Conservation (phyloP, 2,888 invertebrate species). For the Calameuta idolon region DNA sequence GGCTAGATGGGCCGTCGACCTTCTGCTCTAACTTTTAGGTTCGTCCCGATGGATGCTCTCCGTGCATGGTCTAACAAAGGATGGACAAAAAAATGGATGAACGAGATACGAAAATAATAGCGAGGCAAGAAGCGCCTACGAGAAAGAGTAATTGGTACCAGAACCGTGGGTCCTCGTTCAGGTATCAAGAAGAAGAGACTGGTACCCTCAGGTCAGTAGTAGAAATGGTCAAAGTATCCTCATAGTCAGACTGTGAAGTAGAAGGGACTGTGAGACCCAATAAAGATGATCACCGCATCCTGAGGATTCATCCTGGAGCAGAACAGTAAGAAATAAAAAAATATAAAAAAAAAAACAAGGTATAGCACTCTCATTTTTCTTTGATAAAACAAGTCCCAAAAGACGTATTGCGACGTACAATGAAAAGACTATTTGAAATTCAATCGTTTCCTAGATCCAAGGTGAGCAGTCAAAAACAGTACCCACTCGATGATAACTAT, state of each 20-base stretch:
- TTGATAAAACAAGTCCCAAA: not conserved
- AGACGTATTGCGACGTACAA: not conserved
- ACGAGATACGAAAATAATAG: not conserved
- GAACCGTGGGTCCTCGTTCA: not conserved
- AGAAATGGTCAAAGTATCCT: not conserved
- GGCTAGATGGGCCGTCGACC: conserved; percentile 45
- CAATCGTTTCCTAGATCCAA: not conserved
- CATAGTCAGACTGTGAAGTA: not conserved
- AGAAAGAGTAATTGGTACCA: not conserved
- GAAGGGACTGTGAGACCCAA: not conserved
- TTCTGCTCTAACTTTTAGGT: conserved; percentile 24
- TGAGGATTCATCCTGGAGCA: not conserved
- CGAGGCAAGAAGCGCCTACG: not conserved
- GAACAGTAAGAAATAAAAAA: not conserved
- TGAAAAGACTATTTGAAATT: not conserved
- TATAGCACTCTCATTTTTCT: not conserved
- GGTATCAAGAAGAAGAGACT: not conserved
- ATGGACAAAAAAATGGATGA: conserved; percentile 14
- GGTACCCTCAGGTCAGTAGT: not conserved
- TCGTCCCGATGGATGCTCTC: conserved; percentile 5
- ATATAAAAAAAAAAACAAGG: not conserved
- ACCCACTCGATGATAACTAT: not conserved
- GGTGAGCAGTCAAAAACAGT: not conserved
- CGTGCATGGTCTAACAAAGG: conserved; percentile 26
- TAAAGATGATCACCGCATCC: not conserved